phyloP scores from a whole-genome alignment of 2,113 vertebrate genomes.

The Petroica traversi region DNA sequence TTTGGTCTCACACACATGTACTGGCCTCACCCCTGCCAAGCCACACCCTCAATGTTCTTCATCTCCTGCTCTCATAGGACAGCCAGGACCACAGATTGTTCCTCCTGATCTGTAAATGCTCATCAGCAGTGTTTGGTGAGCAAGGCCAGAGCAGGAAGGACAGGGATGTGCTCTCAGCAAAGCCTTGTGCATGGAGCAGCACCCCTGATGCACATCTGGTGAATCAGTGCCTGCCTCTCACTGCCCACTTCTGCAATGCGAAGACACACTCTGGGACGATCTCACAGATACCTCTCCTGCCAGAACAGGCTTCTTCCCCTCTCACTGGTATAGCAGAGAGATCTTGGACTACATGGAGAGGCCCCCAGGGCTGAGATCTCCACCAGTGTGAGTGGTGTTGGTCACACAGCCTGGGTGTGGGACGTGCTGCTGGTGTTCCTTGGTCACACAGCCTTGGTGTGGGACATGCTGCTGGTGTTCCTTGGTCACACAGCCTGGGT shows the following conservation, averaged over 20 bases:
- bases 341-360: not conserved
- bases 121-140: not conserved
- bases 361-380: not conserved
- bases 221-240: not conserved
- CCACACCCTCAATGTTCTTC: not conserved
- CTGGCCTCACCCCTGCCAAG: not conserved
- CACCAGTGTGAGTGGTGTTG: not conserved
- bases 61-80: not conserved
- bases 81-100: not conserved
- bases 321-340: not conserved
- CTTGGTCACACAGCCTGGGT: not conserved
- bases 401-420: not conserved
- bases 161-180: not conserved
- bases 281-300: not conserved
- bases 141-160: not conserved
- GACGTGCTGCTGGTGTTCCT: not conserved
- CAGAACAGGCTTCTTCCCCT: not conserved
- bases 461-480: not conserved
- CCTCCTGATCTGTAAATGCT: not conserved
- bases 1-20: not conserved
- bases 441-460: not conserved
- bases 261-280: not conserved
- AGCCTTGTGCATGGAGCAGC: not conserved
- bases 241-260: not conserved
- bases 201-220: not conserved